Conservation (phyloP, 2,797 vertebrate genomes). For the Phaenicophaeus curvirostris region DNA sequence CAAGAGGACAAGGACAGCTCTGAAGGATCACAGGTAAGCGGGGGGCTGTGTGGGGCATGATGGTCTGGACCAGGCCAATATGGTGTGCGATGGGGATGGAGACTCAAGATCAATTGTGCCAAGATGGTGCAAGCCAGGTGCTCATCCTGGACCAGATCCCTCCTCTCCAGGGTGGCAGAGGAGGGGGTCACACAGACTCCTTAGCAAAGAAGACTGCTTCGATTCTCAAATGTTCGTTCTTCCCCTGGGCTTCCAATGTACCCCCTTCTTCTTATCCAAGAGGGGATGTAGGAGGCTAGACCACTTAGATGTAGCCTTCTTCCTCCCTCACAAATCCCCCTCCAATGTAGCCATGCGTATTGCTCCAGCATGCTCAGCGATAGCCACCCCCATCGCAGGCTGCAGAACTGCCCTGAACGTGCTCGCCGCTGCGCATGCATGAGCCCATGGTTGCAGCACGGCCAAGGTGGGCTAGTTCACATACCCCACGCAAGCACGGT, state of each 20-base stretch:
- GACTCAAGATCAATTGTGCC: rapidly evolving
- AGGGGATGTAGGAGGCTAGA: background rate
- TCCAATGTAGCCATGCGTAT: rapidly evolving
- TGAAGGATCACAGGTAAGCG: constrained; percentile 37
- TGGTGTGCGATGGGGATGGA: background rate
- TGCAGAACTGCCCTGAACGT: background rate
- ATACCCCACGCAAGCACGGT: rapidly evolving
- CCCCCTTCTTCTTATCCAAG: background rate
- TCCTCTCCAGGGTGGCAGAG: background rate
- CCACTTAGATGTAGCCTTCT: too few species aligned
- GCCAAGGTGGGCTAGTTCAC: background rate
- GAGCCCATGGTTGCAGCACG: rapidly evolving
- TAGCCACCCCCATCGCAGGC: rapidly evolving
- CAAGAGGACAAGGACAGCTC: constrained; percentile 19
- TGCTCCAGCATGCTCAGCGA: background rate
- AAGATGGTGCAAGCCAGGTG: background rate
- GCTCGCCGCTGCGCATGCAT: rapidly evolving
- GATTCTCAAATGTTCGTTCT: background rate
- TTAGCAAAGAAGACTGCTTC: background rate
- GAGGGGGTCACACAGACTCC: background rate
- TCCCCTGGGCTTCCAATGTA: background rate
- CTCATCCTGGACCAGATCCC: background rate
- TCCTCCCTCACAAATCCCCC: background rate
- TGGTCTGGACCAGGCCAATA: background rate
- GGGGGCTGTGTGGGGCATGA: rapidly evolving